Percentiles rank a stretch among this genome's conserved stretches.
Evolutionary conservation across 2,113 vertebrate species (phyloP).

Genomic region (Dissostichus mawsoni): DNA sequence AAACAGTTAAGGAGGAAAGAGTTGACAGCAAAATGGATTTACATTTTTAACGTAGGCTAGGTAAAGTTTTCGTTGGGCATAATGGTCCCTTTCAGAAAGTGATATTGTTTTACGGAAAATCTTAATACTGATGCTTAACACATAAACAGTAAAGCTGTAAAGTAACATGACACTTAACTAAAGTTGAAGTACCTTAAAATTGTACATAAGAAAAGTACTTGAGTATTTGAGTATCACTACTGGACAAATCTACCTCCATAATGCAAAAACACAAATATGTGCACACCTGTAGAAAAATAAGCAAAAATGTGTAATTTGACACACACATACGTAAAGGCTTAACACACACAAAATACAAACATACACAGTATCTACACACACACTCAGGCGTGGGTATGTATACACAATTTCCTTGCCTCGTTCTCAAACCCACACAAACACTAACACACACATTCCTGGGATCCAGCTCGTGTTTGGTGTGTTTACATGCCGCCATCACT

Average conservation of each 20-base stretch:
- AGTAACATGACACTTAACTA: not conserved
- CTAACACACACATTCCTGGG: slow-evolving; percentile 58
- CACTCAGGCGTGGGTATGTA: slow-evolving; percentile 20
- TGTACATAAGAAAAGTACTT: too few relatives aligned
- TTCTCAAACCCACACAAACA: slow-evolving; percentile 68
- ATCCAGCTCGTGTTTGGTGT: slow-evolving; percentile 56
- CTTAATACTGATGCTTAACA: not conserved
- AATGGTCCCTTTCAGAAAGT: too few relatives aligned
- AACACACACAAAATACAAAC: slow-evolving; percentile 15
- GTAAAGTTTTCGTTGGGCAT: too few relatives aligned
- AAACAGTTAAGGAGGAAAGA: not conserved
- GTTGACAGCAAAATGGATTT: not conserved
- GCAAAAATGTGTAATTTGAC: not conserved
- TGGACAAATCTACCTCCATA: not conserved
- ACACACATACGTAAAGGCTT: not conserved
- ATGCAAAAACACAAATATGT: not conserved
- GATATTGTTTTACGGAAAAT: not conserved
- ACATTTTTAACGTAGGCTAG: too few relatives aligned
- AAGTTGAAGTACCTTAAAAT: not conserved
- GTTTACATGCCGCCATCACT: slow-evolving; percentile 78
- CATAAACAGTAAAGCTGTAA: not conserved
- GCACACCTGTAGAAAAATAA: not conserved
- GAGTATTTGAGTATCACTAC: not conserved
- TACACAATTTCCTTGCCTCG: slow-evolving; percentile 40
- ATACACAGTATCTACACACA: not conserved